Evolutionary conservation across 1,140 invertebrate species (phyloP).

Genomic region (Philaenus spumarius): DNA sequence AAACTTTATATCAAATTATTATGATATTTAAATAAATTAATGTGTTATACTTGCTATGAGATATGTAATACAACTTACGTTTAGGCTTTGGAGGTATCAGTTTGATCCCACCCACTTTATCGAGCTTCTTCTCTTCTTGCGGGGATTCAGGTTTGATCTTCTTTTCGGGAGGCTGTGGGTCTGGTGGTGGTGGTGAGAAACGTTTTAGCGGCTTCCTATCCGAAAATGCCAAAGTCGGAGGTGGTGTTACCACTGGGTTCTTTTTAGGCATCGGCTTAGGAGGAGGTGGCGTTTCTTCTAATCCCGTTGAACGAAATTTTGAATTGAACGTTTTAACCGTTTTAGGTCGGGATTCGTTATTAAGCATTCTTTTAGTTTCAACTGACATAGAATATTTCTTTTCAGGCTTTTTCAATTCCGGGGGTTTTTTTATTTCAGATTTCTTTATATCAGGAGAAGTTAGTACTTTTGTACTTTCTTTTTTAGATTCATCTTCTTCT

Average conservation of each 20-base stretch:
- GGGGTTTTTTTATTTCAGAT: slow-evolving; percentile 20
- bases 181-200: slow-evolving; percentile 26
- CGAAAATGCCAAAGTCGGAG: slow-evolving; percentile 35
- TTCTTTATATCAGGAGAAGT: neutral
- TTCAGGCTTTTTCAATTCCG: slow-evolving; percentile 35
- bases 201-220: slow-evolving; percentile 31
- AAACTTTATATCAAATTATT: too few species aligned
- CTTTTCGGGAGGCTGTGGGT: slow-evolving; percentile 58
- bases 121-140: slow-evolving; percentile 39
- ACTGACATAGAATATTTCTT: slow-evolving; percentile 75
- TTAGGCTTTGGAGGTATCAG: slow-evolving; percentile 79
- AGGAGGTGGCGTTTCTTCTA: slow-evolving; percentile 54
- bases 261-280: slow-evolving; percentile 14
- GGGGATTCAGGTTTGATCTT: slow-evolving; percentile 52
- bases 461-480: slow-evolving; percentile 2
- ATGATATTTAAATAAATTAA: too few species aligned
- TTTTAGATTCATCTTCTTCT: slow-evolving; percentile 30
- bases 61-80: slow-evolving; percentile 59
- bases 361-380: slow-evolving; percentile 57
- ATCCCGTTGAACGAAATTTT: slow-evolving; percentile 76
- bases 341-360: slow-evolving; percentile 56
- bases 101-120: slow-evolving; percentile 73
- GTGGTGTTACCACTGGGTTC: slow-evolving; percentile 40
- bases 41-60: too few species aligned
- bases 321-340: slow-evolving; percentile 85